Percentiles rank a stretch among this genome's conserved stretches.
Evolutionary conservation across 2,113 vertebrate genomes (phyloP).

Genomic region (Danionella cerebrum): DNA sequence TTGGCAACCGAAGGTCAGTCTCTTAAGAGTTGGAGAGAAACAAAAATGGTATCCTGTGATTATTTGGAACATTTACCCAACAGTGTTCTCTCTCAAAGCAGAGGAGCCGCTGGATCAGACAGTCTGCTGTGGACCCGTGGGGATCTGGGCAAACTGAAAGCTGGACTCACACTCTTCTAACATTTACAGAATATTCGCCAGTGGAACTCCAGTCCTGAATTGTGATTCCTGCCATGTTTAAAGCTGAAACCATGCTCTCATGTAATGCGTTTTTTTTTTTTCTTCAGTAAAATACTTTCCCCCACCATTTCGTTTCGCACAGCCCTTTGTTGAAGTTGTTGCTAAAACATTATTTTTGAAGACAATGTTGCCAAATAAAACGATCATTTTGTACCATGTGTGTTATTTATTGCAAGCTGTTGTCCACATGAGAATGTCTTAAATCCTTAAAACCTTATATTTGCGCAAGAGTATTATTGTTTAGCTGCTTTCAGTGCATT

Average conservation of each 20-base stretch:
- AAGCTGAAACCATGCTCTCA: too few relatives aligned
- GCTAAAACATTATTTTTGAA: neutral
- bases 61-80: neutral
- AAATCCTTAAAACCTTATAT: too few relatives aligned
- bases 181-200: neutral
- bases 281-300: too few relatives aligned
- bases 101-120: conserved; percentile 34
- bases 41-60: too few relatives aligned
- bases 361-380: neutral
- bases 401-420: neutral
- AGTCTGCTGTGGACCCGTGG: conserved; percentile 58
- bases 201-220: neutral
- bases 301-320: too few relatives aligned
- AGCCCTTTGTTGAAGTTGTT: neutral
- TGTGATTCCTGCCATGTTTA: too few relatives aligned
- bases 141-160: conserved; percentile 60
- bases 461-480: too few relatives aligned
- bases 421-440: too few relatives aligned
- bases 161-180: conserved; percentile 65
- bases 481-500: too few relatives aligned
- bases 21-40: too few relatives aligned
- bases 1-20: conserved; percentile 26
- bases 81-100: conserved; percentile 28
- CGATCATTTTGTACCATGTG: neutral
- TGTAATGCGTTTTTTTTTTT: too few relatives aligned